Conservation (phyloP, 2,888 invertebrate species). For the Blastobasis lacticolella region DNA sequence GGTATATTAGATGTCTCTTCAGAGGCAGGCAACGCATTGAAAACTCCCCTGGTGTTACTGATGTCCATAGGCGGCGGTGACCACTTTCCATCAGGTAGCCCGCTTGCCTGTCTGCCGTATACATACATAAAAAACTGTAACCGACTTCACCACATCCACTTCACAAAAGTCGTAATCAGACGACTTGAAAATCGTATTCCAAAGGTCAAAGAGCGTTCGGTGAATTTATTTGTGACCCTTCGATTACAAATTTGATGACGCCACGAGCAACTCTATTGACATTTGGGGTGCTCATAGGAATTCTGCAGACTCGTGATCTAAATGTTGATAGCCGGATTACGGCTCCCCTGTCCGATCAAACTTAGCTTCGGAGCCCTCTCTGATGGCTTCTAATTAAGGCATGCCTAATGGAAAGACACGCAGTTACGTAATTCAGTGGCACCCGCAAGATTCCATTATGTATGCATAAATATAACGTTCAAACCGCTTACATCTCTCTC, state of each 20-base stretch:
- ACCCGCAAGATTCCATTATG: conserved; percentile 24
- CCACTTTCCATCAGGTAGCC: too few relatives aligned
- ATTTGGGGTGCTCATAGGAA: conserved; percentile 54
- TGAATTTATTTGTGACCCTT: conserved; percentile 16
- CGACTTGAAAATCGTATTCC: conserved; percentile 2
- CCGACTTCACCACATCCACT: too few relatives aligned
- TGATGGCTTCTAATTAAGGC: conserved; percentile 55
- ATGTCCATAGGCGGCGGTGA: too few relatives aligned
- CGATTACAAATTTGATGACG: conserved; percentile 37
- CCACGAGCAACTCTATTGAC: conserved; percentile 39
- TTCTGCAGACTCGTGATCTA: conserved; percentile 53
- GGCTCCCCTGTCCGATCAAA: conserved; percentile 37
- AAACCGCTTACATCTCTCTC: too few relatives aligned
- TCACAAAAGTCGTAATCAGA: too few relatives aligned
- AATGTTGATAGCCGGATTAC: conserved; percentile 56
- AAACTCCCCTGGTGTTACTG: too few relatives aligned
- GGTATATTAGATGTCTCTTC: too few relatives aligned
- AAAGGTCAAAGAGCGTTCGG: background rate
- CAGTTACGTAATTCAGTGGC: conserved; percentile 28
- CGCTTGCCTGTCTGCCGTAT: too few relatives aligned
- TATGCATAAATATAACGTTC: background rate
- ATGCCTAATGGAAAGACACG: conserved; percentile 50
- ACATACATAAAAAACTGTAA: too few relatives aligned
- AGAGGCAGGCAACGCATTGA: too few relatives aligned
- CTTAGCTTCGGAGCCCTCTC: conserved; percentile 46